Conservation (phyloP, 2,113 vertebrate genomes). For the Hucho hucho region DNA sequence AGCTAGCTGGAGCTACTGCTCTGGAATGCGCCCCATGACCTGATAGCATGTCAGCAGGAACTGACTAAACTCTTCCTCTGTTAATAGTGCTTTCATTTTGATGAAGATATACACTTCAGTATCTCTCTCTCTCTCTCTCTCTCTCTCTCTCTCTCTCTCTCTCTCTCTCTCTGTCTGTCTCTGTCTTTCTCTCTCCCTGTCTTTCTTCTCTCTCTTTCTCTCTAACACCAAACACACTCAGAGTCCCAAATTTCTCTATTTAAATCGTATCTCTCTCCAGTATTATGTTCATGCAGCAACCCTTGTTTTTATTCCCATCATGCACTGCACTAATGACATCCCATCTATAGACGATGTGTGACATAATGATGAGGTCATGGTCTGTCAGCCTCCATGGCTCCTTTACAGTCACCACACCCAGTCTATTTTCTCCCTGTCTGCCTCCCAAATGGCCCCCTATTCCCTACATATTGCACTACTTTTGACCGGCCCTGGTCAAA, state of each 20-base stretch:
- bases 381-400: slow-evolving; percentile 26
- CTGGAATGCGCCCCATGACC: too few species aligned
- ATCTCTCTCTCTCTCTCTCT: not conserved
- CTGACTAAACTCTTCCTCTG: too few species aligned
- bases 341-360: not conserved
- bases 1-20: too few species aligned
- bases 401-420: slow-evolving; percentile 25
- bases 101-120: too few species aligned
- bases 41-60: too few species aligned
- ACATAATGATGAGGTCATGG: slow-evolving; percentile 44
- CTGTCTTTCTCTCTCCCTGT: not conserved
- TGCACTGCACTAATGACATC: not conserved
- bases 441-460: too few species aligned
- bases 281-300: not conserved
- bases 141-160: slow-evolving; percentile 10
- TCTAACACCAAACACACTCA: too few species aligned
- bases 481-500: too few species aligned
- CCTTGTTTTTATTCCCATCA: not conserved
- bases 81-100: too few species aligned
- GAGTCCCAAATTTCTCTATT: not conserved
- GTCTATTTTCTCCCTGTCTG: slow-evolving; percentile 16
- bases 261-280: too few species aligned
- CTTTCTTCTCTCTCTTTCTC: not conserved
- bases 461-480: too few species aligned
- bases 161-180: not conserved